These are phyloP conservation scores for Coleophora flavipennella DNA, from an alignment of 2,888 invertebrate genomes.

Conservation along the genomic window DNA sequence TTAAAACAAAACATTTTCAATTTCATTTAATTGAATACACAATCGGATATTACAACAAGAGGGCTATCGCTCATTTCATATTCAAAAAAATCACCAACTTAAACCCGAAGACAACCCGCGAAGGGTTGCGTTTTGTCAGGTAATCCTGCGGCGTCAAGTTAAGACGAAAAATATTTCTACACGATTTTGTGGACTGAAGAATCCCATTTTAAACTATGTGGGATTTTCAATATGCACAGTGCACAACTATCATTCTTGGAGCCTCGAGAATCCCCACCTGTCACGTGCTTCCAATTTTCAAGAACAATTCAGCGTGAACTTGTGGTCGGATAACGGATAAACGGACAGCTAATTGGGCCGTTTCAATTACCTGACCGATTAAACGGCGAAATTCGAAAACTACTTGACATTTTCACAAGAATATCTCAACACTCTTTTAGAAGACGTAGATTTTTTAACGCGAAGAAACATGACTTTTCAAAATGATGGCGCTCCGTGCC, in stretches of 20 bases:
- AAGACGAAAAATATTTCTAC: slow-evolving; percentile 2
- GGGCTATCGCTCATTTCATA: too few species aligned
- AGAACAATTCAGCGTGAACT: too few species aligned
- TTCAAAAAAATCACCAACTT: slow-evolving; percentile 7
- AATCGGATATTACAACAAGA: slow-evolving; percentile 5
- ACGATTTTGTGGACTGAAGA: slow-evolving; percentile 7
- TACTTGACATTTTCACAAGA: neutral
- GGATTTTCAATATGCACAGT: slow-evolving; percentile 5
- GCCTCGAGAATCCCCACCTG: neutral
- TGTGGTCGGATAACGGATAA: neutral
- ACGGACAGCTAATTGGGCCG: neutral
- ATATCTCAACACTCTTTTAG: neutral
- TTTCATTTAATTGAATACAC: too few species aligned
- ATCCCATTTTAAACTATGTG: slow-evolving; percentile 5
- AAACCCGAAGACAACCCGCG: slow-evolving; percentile 9
- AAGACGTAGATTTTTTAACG: neutral
- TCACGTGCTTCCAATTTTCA: too few species aligned
- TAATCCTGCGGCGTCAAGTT: slow-evolving; percentile 6
- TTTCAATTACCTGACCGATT: too few species aligned
- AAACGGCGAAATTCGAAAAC: neutral
- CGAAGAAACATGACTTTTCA: neutral
- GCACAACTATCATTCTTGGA: slow-evolving; percentile 4
- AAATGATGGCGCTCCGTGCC: slow-evolving; percentile 3
- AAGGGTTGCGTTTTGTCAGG: slow-evolving; percentile 10
- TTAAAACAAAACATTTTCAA: too few species aligned